A percentile compares a stretch with the other conserved stretches of the same genome.
These are phyloP conservation scores for Meliscaeva auricollis DNA, from an alignment of 2,888 invertebrate species.

Conservation along the genomic window DNA sequence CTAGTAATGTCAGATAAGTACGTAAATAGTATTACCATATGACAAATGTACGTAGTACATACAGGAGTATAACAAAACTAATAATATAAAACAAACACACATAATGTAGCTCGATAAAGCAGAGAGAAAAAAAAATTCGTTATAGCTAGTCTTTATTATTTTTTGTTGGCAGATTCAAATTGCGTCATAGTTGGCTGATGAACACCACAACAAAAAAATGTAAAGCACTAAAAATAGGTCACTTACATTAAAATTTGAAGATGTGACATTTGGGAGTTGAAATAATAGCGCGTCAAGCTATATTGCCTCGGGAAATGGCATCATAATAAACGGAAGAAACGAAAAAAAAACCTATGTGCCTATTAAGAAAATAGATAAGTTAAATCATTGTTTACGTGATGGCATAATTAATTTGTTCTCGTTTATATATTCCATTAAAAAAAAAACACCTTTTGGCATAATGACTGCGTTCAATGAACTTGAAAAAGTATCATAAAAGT, in stretches of 20 bases:
- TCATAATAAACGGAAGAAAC: neutral
- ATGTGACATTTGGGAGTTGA: slow-evolving; percentile 31
- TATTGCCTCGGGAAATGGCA: slow-evolving; percentile 13
- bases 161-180: slow-evolving; percentile 38
- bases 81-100: slow-evolving; percentile 3
- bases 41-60: neutral
- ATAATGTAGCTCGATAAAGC: neutral
- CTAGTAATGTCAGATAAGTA: slow-evolving; percentile 17
- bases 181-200: slow-evolving; percentile 54
- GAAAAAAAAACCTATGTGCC: slow-evolving; percentile 11
- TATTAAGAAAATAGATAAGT: neutral
- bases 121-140: slow-evolving; percentile 1
- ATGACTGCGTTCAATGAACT: neutral
- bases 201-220: slow-evolving; percentile 12
- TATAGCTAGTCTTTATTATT: neutral
- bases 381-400: slow-evolving; percentile 5
- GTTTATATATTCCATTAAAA: neutral
- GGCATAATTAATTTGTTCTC: neutral
- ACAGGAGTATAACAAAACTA: slow-evolving; percentile 4
- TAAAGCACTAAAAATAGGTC: slow-evolving; percentile 46
- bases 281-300: neutral
- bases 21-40: neutral
- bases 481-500: neutral
- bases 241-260: slow-evolving; percentile 33
- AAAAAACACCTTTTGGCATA: neutral